Percentiles rank a stretch among this genome's conserved stretches.
Evolutionary conservation across 1,140 invertebrate species (phyloP).

Genomic region (Caligus rogercresseyi): DNA sequence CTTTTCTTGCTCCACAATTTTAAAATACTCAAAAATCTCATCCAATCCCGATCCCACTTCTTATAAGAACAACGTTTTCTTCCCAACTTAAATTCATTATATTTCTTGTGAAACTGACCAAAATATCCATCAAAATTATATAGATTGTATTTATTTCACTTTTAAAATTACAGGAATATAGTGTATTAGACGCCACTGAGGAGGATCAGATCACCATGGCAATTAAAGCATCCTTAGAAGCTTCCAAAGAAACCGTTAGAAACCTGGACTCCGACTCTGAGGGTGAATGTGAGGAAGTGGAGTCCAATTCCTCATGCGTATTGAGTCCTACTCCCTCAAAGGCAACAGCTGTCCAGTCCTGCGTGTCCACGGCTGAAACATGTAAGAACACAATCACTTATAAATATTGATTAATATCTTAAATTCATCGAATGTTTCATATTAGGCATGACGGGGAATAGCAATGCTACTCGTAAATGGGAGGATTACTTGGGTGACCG

Average conservation of each 20-base stretch:
- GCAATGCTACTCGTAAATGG: not conserved
- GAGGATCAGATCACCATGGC: constrained; percentile 34
- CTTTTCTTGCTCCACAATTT: too few species aligned
- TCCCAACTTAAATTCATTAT: too few species aligned
- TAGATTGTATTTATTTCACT: not conserved
- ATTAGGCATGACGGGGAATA: constrained; percentile 13
- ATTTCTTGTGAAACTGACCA: too few species aligned
- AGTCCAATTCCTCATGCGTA: constrained; percentile 25
- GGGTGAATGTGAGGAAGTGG: constrained; percentile 23
- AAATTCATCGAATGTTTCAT: constrained; percentile 29
- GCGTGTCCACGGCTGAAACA: too few species aligned
- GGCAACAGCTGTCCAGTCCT: not conserved
- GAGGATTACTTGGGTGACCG: constrained; percentile 3
- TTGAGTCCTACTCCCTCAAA: not conserved
- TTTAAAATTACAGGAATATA: not conserved
- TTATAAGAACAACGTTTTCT: too few species aligned
- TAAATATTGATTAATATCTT: too few species aligned
- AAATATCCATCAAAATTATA: not conserved
- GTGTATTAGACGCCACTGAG: constrained; percentile 32
- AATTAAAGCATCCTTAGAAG: constrained; percentile 31
- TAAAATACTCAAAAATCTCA: too few species aligned
- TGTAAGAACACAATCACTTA: too few species aligned
- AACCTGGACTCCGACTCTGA: constrained; percentile 12
- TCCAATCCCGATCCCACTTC: too few species aligned
- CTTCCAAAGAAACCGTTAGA: not conserved